These are phyloP conservation scores for Ammodytes dubius DNA, from an alignment of 2,113 vertebrate genomes.

Conservation along the genomic window DNA sequence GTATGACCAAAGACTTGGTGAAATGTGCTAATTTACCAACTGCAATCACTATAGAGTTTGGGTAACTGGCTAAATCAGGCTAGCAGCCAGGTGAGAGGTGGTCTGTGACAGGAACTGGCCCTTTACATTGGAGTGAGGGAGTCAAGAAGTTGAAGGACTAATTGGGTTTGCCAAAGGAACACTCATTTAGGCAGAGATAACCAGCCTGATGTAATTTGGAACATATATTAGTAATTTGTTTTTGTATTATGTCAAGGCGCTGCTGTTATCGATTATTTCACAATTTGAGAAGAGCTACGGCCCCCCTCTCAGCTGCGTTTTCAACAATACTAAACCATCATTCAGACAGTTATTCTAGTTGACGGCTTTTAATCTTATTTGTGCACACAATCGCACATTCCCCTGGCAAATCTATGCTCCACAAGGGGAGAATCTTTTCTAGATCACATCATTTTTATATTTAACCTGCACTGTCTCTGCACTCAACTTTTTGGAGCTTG, in stretches of 20 bases:
- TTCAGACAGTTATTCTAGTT: constrained; percentile 61
- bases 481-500: constrained; percentile 54
- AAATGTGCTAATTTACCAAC: constrained; percentile 37
- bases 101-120: constrained; percentile 22
- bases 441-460: constrained; percentile 65
- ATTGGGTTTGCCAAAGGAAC: constrained; percentile 27
- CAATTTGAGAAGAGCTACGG: constrained; percentile 45
- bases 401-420: constrained; percentile 49
- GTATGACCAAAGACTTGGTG: constrained; percentile 32
- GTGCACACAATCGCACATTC: constrained; percentile 67
- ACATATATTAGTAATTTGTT: constrained; percentile 54
- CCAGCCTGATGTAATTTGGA: constrained; percentile 37
- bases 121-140: constrained; percentile 19
- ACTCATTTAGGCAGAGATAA: constrained; percentile 25
- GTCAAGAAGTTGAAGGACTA: constrained; percentile 21
- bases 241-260: constrained; percentile 20
- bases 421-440: constrained; percentile 49
- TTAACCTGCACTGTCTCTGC: constrained; percentile 52
- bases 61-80: constrained; percentile 40
- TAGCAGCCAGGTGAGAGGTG: constrained; percentile 30
- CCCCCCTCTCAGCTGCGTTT: constrained; percentile 56
- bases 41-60: constrained; percentile 46
- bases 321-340: constrained; percentile 61
- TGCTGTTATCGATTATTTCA: constrained; percentile 73
- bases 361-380: constrained; percentile 76